Percentiles rank a stretch among this genome's conserved stretches.
Evolutionary conservation across 2,888 invertebrate species (phyloP).

Genomic region (Scaeva pyrastri): DNA sequence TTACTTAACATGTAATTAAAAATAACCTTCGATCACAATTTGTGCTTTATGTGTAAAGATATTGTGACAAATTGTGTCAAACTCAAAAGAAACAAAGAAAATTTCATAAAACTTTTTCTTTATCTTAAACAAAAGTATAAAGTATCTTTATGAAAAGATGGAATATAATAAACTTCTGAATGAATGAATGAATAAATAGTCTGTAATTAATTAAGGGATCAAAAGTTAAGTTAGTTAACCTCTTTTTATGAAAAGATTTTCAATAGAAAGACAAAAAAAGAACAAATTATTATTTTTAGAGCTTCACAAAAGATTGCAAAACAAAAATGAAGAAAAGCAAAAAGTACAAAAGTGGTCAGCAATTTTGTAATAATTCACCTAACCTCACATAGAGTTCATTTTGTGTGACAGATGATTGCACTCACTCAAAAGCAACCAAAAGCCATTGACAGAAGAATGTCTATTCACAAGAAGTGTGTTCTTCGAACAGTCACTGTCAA

Average conservation of each 20-base stretch:
- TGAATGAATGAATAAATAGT: background rate
- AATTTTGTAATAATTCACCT: constrained; percentile 24
- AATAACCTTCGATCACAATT: constrained; percentile 8
- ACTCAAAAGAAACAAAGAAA: background rate
- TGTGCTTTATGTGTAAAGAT: background rate
- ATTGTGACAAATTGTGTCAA: constrained; percentile 3
- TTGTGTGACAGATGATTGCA: constrained; percentile 23
- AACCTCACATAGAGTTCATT: constrained; percentile 16
- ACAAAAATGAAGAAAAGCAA: background rate
- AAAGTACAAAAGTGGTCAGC: background rate
- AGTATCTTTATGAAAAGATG: background rate
- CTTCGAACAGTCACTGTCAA: background rate
- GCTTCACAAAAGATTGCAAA: background rate
- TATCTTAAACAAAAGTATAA: background rate
- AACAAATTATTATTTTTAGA: background rate
- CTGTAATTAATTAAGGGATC: constrained; percentile 15
- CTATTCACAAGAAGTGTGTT: background rate
- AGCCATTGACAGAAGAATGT: background rate
- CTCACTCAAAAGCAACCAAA: background rate
- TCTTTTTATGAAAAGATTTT: constrained; percentile 11
- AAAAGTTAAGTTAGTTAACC: constrained; percentile 19
- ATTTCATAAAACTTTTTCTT: background rate
- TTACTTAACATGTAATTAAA: background rate
- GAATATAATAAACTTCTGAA: background rate
- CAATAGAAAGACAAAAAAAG: constrained; percentile 1